A percentile compares a stretch with the other conserved stretches of the same genome.
Evolutionary conservation across 2,888 invertebrate genomes (phyloP).

Genomic region (Campoplex capitator): DNA sequence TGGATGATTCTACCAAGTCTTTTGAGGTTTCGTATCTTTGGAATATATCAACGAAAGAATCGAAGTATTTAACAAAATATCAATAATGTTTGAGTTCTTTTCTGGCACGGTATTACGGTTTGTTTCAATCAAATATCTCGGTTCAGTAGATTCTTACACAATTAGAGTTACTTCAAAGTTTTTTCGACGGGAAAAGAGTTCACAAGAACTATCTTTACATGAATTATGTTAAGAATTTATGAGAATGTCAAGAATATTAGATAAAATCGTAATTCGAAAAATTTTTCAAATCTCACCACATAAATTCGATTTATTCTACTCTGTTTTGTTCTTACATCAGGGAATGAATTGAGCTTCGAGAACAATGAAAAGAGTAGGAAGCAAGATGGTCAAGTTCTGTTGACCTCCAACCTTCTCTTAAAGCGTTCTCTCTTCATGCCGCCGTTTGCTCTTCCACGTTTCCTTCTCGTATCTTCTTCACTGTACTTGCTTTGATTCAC

Average conservation of each 20-base stretch:
- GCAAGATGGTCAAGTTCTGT: slow-evolving; percentile 40
- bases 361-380: slow-evolving; percentile 56
- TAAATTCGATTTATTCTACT: background rate
- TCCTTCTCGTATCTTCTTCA: slow-evolving; percentile 12
- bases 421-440: slow-evolving; percentile 42
- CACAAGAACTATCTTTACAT: background rate
- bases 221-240: background rate
- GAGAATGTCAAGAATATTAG: background rate
- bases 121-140: background rate
- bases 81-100: background rate
- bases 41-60: background rate
- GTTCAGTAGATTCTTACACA: background rate
- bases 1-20: slow-evolving; percentile 17
- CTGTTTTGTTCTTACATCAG: background rate
- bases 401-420: slow-evolving; percentile 45
- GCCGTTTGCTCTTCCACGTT: slow-evolving; percentile 6
- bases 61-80: background rate
- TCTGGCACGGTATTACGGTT: background rate
- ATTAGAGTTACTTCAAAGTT: background rate
- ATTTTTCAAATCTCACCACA: background rate
- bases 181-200: background rate
- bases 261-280: background rate
- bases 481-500: slow-evolving; percentile 36
- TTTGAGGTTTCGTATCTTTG: background rate
- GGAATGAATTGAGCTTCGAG: slow-evolving; percentile 35